These are phyloP conservation scores for Habropoda laboriosa DNA, from an alignment of 1,140 invertebrate species.

Conservation along the genomic window DNA sequence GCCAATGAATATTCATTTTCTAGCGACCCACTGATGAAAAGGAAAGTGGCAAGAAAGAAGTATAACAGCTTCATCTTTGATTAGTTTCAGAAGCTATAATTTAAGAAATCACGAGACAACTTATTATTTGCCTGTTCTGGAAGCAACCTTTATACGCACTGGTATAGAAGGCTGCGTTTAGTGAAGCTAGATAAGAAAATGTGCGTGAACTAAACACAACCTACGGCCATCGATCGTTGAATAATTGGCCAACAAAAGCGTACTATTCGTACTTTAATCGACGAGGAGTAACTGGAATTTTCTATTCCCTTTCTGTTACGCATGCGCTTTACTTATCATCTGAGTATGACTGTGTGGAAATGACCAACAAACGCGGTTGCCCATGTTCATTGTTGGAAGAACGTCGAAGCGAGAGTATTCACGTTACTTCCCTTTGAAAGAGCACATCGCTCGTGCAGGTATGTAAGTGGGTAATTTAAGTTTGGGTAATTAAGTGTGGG, in stretches of 20 bases:
- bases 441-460: conserved; percentile 14
- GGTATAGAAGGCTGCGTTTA: conserved; percentile 89
- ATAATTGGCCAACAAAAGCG: conserved; percentile 47
- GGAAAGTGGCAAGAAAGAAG: conserved; percentile 56
- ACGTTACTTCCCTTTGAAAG: conserved; percentile 72
- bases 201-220: conserved; percentile 67
- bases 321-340: conserved; percentile 62
- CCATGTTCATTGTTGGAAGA: conserved; percentile 76
- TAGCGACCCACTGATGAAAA: conserved; percentile 52
- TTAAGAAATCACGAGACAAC: conserved; percentile 14
- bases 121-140: conserved; percentile 50
- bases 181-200: conserved; percentile 61
- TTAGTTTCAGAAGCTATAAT: neutral
- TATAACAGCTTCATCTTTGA: conserved; percentile 66
- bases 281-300: conserved; percentile 59
- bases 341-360: conserved; percentile 63
- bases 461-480: conserved; percentile 22
- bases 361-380: conserved; percentile 11
- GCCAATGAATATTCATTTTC: conserved; percentile 55
- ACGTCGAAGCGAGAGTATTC: conserved; percentile 82
- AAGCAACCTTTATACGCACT: conserved; percentile 92
- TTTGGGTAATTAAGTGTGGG: no score
- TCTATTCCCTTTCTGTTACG: conserved; percentile 56
- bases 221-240: conserved; percentile 71
- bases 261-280: conserved; percentile 48